Percentiles rank a stretch among this genome's conserved stretches.
phyloP scores from a whole-genome alignment of 2,888 invertebrate species.

The Lobophora halterata region DNA sequence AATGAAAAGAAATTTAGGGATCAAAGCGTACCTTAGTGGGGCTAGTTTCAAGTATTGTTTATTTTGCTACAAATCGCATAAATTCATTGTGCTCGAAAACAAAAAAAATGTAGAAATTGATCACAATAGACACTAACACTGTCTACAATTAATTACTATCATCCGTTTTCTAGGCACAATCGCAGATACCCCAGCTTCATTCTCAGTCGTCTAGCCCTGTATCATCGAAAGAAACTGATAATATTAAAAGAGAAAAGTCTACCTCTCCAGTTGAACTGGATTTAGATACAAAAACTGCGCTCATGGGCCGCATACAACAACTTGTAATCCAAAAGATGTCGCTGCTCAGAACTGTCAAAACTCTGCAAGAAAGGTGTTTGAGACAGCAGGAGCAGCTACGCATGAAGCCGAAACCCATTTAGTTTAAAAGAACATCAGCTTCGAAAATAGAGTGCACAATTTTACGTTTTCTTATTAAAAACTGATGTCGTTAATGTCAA shows the following conservation, averaged over 20 bases:
- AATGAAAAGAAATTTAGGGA: too few species aligned
- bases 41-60: too few species aligned
- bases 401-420: constrained; percentile 13
- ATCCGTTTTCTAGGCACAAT: too few species aligned
- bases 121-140: too few species aligned
- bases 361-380: constrained; percentile 19
- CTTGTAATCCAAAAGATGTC: constrained; percentile 27
- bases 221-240: constrained; percentile 8
- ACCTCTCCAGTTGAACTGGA: constrained; percentile 11
- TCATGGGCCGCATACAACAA: constrained; percentile 28
- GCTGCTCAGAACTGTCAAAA: constrained; percentile 23
- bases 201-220: constrained; percentile 13
- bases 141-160: too few species aligned
- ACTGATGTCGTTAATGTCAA: constrained; percentile 7
- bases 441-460: not conserved
- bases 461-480: constrained; percentile 7
- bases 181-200: constrained; percentile 15
- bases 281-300: constrained; percentile 17
- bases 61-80: too few species aligned
- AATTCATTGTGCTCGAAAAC: too few species aligned
- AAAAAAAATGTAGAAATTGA: too few species aligned
- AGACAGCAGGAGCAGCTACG: constrained; percentile 14
- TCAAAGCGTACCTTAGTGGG: too few species aligned
- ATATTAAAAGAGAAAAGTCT: constrained; percentile 17
- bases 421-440: too few species aligned